Evolutionary conservation across 2,113 vertebrate genomes (phyloP), one percentile per base, ranked within the genome.

Genomic region (Ciconia stormi): DNA sequence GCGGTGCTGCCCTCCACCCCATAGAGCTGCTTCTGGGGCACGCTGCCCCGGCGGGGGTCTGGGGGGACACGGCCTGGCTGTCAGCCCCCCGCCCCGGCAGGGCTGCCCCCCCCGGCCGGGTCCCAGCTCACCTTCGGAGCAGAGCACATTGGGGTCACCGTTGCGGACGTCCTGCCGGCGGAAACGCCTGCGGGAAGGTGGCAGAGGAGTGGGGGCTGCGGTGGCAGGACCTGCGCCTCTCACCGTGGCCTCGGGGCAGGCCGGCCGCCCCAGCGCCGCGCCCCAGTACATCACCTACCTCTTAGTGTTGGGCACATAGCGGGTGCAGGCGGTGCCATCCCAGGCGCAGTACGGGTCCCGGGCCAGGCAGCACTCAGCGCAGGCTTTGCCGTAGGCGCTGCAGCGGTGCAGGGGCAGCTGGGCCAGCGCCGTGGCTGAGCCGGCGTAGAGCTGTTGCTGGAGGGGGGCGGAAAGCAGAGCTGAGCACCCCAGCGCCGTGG

Each of bases 311-410:
- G 99, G 98, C 82, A 99, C 98, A 40, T 99, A 99, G 94, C 99
- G 99, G 13, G 99, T 99, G 95, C 99, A 99, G 61, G 98, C 56
- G 2, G 96, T 98, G 74, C 99, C 99, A 6, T 99, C 99, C 99
- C 99, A 99, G 90, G 99, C 99, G 1, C 99, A 99, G 95, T 99
- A 99, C 0, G 99, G 99, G 93, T 99, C 99, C 32, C 99, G 98
- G n/a, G 99, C 99, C 93, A 99, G 98, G 96, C 99, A 99, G 98
- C 99, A 99, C 95, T 99, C 99, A 0, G 99, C 99, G 2, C 99
- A 99, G 58, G 98, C 99, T 88, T 99, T 99, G 71, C 99, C 99
- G 0, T 99, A 99, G 97, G 99, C 98, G 2, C 98, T 79, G 34
- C 99, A 99, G 97, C 99, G 99, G 92, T 99, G 99, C 86, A 99